phyloP scores from a whole-genome alignment of 2,888 invertebrate species.

The Acanthococcus lagerstroemiae region DNA sequence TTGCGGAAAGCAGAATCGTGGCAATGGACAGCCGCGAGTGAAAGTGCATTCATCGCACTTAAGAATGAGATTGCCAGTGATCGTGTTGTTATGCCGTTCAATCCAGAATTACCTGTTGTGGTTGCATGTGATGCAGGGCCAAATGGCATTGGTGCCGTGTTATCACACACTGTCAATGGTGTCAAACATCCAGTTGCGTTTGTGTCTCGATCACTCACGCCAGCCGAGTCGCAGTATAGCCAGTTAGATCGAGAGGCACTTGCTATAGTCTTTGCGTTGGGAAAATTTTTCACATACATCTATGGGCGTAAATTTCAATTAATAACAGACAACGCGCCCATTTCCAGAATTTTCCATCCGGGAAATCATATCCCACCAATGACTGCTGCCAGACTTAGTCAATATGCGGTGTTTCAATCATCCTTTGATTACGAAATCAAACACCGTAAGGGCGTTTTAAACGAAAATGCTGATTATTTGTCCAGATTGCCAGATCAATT shows the following conservation, averaged over 20 bases:
- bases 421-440: slow-evolving; percentile 11
- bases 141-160: slow-evolving; percentile 28
- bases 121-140: slow-evolving; percentile 33
- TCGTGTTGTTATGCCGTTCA: slow-evolving; percentile 33
- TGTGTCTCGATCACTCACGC: slow-evolving; percentile 32
- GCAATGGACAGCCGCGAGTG: slow-evolving; percentile 33
- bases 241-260: slow-evolving; percentile 34
- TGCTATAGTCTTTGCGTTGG: slow-evolving; percentile 30
- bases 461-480: slow-evolving; percentile 2
- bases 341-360: not conserved
- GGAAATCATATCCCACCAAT: not conserved
- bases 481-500: too few species aligned
- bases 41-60: slow-evolving; percentile 34
- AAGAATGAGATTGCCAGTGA: slow-evolving; percentile 35
- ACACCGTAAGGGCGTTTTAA: not conserved
- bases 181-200: slow-evolving; percentile 31
- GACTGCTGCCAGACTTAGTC: not conserved
- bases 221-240: slow-evolving; percentile 25
- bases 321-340: not conserved
- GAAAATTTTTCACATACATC: slow-evolving; percentile 22
- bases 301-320: slow-evolving; percentile 5
- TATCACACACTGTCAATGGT: slow-evolving; percentile 30
- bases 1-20: slow-evolving; percentile 32
- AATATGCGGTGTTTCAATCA: not conserved
- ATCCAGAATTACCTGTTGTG: slow-evolving; percentile 34